phyloP scores from a whole-genome alignment of 2,888 invertebrate species.

The Caenorhabditis macrosperma region DNA sequence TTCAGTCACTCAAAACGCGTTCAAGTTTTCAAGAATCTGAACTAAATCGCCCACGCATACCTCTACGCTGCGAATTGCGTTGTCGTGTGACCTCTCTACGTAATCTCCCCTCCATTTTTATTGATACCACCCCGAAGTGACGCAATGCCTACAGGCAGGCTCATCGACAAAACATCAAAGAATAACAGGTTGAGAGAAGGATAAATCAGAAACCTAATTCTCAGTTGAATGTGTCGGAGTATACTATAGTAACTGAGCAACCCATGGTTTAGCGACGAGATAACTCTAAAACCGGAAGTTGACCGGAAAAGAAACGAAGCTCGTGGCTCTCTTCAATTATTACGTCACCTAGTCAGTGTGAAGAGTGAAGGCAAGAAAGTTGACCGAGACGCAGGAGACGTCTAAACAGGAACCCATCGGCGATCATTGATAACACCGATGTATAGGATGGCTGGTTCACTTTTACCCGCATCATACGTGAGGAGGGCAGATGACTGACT shows the following conservation, averaged over 20 bases:
- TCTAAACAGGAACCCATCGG: conserved; percentile 34
- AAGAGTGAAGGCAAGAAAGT: not conserved
- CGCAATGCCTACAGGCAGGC: conserved; percentile 21
- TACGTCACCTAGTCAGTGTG: conserved; percentile 37
- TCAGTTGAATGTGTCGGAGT: too few species aligned
- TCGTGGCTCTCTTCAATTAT: conserved; percentile 26
- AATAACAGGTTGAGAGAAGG: not conserved
- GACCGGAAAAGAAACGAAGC: conserved; percentile 39
- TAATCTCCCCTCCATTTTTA: not conserved
- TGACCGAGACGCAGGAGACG: conserved; percentile 37
- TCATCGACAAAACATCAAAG: conserved; percentile 6
- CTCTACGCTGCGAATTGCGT: too few species aligned
- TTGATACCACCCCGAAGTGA: conserved; percentile 15
- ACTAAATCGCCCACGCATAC: too few species aligned
- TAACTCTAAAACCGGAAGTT: conserved; percentile 32
- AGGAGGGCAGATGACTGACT: conserved; percentile 51
- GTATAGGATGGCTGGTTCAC: conserved; percentile 29
- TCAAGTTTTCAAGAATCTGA: too few species aligned
- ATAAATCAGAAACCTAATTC: not conserved
- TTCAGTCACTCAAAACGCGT: too few species aligned
- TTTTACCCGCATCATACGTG: conserved; percentile 55
- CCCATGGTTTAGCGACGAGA: conserved; percentile 12
- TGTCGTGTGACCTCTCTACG: conserved; percentile 13
- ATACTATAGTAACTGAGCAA: conserved; percentile 8
- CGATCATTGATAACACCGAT: conserved; percentile 48